These are phyloP conservation scores for Pristionchus fissidentatus DNA, from an alignment of 2,888 invertebrate genomes.

Conservation along the genomic window DNA sequence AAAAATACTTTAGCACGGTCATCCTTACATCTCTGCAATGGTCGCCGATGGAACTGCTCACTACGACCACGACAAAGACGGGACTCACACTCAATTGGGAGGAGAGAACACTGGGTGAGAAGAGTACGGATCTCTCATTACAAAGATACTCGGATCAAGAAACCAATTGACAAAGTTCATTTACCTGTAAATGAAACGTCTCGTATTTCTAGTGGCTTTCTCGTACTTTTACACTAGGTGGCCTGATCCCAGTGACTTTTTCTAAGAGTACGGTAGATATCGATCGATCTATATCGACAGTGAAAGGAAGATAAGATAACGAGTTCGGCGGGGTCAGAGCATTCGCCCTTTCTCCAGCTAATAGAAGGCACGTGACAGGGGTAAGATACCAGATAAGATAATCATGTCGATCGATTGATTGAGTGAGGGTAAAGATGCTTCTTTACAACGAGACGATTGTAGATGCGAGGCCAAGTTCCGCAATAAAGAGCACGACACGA, in stretches of 20 bases:
- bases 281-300: too few species aligned
- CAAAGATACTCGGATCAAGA: not conserved
- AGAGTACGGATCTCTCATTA: not conserved
- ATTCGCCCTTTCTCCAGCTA: too few species aligned
- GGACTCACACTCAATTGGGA: conserved; percentile 95
- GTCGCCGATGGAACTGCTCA: conserved; percentile 93
- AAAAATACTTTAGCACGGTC: conserved; percentile 86
- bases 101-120: conserved; percentile 77
- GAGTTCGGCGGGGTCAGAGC: too few species aligned
- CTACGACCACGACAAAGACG: conserved; percentile 98
- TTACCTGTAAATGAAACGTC: too few species aligned
- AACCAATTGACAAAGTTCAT: too few species aligned
- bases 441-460: not conserved
- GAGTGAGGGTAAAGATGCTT: conserved; percentile 4
- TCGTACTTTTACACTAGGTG: too few species aligned
- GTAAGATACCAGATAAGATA: not conserved
- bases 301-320: too few species aligned
- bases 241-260: too few species aligned
- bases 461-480: conserved; percentile 95
- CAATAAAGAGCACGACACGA: conserved; percentile 90
- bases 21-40: conserved; percentile 98
- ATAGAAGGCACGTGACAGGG: too few species aligned
- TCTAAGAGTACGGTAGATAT: too few species aligned
- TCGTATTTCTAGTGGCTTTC: too few species aligned
- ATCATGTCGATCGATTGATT: conserved; percentile 27